Evolutionary conservation across 2,113 vertebrate genomes (phyloP), one percentile per base, ranked within the genome.

Genomic region (Gymnocephalus cernua): DNA sequence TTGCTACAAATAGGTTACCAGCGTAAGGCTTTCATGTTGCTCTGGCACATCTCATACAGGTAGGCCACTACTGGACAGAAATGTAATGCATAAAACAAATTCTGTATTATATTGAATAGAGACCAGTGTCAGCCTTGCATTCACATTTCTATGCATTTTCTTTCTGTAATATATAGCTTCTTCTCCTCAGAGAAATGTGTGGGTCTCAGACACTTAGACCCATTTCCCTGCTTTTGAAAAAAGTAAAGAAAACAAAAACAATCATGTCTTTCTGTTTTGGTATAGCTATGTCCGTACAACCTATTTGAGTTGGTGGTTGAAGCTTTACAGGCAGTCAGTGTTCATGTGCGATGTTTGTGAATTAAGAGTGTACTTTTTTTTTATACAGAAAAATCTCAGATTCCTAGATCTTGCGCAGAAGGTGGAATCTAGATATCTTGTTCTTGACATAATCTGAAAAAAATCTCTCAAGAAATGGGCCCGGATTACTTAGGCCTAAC

Each of bases 391-490:
- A 53, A 77, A 45, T 72, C 58, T 75, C 68, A 4, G 27, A 80
- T 74, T 77, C 44, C 11, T 29, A 25, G 61, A 56, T 63, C 66
- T 81, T 53, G 72, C 58, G 58, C 29, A 29, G 47, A 74, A 75
- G 27, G 23, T 19, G 38, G 27, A 71, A 18, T 82, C 62, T 61
- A 41, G 41, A 62, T 44, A 32, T 41, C 27, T 57, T 32, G 11
- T 41, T 56, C n/a, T 76, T 54, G 53, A 76, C 25, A 50, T 44
- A 90, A 91, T 94, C 89, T 87, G 79, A 83, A 77, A 76, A 82
- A 81, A 80, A 81, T 88, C 90, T 93, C 92, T 90, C 79, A 81
- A 91, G 86, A 89, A 89, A 84, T 86, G 92, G 95, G 95, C 91
- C 94, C 82, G 76, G 57, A 86, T 77, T 2, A 84, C 77, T 84